Percentiles rank a stretch among this genome's conserved stretches.
phyloP scores from a whole-genome alignment of 2,888 invertebrate species.

The Linyphia triangularis region DNA sequence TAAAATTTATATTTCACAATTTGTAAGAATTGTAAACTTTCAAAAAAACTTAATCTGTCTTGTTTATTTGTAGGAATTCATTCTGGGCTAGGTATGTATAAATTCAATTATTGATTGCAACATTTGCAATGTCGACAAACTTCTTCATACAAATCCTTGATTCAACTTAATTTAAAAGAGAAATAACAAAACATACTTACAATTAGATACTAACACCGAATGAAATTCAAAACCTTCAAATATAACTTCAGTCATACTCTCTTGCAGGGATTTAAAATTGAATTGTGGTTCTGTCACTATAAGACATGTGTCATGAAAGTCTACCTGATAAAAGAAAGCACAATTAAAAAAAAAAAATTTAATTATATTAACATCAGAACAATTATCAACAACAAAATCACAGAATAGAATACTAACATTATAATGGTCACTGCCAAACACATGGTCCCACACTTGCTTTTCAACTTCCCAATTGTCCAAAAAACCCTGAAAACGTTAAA shows the following conservation, averaged over 20 bases:
- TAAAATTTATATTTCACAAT: too few relatives aligned
- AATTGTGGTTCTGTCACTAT: conserved; percentile 96
- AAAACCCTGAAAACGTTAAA: conserved; percentile 85
- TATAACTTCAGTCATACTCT: conserved; percentile 95
- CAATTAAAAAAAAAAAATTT: too few relatives aligned
- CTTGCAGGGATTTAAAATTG: conserved; percentile 94
- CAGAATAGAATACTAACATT: conserved; percentile 82
- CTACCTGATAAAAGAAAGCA: conserved; percentile 53
- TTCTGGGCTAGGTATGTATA: too few relatives aligned
- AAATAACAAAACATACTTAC: conserved; percentile 49
- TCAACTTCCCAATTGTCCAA: conserved; percentile 97
- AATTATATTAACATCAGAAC: neutral
- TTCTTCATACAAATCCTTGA: too few relatives aligned
- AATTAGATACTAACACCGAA: conserved; percentile 82
- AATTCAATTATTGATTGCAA: too few relatives aligned
- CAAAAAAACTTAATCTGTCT: too few relatives aligned
- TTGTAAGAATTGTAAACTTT: too few relatives aligned
- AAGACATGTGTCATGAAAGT: conserved; percentile 80
- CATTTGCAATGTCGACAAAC: too few relatives aligned
- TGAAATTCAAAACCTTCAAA: conserved; percentile 98
- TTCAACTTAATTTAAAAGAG: too few relatives aligned
- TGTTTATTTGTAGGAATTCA: too few relatives aligned
- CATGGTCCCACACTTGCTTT: conserved; percentile 96
- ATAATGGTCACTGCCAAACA: conserved; percentile 91
- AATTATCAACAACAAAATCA: too few relatives aligned